phyloP scores from a whole-genome alignment of 2,113 vertebrate genomes.

The Triplophysa siluroides region DNA sequence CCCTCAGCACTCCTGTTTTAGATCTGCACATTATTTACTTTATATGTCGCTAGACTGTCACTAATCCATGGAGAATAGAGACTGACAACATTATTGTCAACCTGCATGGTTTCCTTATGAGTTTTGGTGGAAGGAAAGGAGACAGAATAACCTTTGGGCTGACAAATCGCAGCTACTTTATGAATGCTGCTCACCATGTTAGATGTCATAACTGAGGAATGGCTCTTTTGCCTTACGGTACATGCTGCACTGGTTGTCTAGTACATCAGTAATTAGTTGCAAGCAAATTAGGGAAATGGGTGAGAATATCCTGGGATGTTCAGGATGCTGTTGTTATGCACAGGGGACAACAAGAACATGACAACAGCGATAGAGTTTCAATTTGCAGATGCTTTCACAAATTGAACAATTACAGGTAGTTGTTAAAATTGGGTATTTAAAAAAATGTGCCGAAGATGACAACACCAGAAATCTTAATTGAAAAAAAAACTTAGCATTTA shows the following conservation, averaged over 20 bases:
- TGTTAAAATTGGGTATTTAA: too few relatives aligned
- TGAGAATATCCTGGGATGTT: not conserved
- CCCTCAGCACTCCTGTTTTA: constrained; percentile 7
- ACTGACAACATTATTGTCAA: constrained; percentile 28
- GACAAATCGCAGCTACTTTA: constrained; percentile 39
- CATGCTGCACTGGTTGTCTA: not conserved
- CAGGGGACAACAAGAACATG: not conserved
- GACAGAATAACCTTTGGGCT: constrained; percentile 19
- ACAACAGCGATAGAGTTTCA: not conserved
- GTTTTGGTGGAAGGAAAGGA: not conserved
- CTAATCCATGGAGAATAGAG: constrained; percentile 27
- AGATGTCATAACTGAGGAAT: constrained; percentile 26
- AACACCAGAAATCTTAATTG: too few relatives aligned
- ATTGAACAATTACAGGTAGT: too few relatives aligned
- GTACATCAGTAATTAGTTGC: not conserved
- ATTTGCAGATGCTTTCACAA: too few relatives aligned
- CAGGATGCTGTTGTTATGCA: not conserved
- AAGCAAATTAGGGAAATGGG: not conserved
- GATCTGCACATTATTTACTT: constrained; percentile 21
- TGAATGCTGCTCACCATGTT: not conserved
- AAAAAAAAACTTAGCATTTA: too few relatives aligned
- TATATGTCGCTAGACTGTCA: constrained; percentile 21
- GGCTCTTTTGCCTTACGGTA: not conserved
- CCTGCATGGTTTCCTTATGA: constrained; percentile 12
- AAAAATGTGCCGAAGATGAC: too few relatives aligned